Percentiles rank a stretch among this genome's conserved stretches.
These are phyloP conservation scores for Montipora efflorescens DNA, from an alignment of 64 coral and sea anemone species.

Conservation along the genomic window DNA sequence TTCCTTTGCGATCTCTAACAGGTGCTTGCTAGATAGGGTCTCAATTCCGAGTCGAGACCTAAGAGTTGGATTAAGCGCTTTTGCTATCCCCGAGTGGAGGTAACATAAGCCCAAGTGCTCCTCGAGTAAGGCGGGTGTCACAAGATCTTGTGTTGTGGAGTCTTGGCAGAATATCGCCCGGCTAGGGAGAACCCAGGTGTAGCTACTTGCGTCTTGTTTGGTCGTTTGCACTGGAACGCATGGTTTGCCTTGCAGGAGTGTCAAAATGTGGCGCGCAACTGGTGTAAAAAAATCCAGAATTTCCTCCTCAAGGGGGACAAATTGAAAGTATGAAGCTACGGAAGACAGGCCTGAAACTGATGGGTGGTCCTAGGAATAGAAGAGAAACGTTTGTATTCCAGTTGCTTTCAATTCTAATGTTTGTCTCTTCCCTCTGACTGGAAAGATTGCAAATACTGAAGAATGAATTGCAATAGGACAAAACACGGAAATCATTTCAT, in stretches of 20 bases:
- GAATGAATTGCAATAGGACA: too few species aligned
- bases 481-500: too few species aligned
- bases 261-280: conserved; percentile 76
- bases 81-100: conserved; percentile 64
- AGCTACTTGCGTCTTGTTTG: neutral
- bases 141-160: conserved; percentile 25
- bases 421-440: too few species aligned
- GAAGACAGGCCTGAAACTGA: conserved; percentile 72
- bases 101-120: conserved; percentile 74
- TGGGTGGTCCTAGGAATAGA: conserved; percentile 66
- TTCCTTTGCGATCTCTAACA: conserved; percentile 81
- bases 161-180: conserved; percentile 81
- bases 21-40: conserved; percentile 76
- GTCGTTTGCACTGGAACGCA: conserved; percentile 70
- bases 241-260: conserved; percentile 72
- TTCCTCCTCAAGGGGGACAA: conserved; percentile 92
- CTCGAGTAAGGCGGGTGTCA: conserved; percentile 52
- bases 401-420: neutral
- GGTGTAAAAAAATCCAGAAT: conserved; percentile 93
- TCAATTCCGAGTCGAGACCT: conserved; percentile 80
- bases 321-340: conserved; percentile 74
- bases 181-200: conserved; percentile 78
- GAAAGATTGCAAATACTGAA: too few species aligned
- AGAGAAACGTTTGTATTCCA: neutral
- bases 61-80: conserved; percentile 74